These are phyloP conservation scores for Enteromius fasciolatus DNA, from an alignment of 2,797 vertebrate species.

Conservation along the genomic window DNA sequence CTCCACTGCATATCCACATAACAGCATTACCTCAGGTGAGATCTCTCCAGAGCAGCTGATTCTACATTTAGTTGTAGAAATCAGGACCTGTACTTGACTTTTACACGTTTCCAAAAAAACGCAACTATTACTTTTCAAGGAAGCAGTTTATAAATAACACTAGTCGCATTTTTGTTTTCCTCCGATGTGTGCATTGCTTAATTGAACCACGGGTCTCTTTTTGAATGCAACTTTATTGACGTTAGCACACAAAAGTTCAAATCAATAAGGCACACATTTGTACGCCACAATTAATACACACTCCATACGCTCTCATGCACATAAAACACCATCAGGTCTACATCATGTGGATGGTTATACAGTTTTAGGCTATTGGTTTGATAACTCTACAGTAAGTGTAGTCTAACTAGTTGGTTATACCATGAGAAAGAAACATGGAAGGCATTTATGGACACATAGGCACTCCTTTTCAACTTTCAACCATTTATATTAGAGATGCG, in stretches of 20 bases:
- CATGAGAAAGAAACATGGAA: slow-evolving; percentile 62
- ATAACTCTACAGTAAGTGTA: slow-evolving; percentile 65
- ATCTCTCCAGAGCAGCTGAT: slow-evolving; percentile 80
- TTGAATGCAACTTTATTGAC: slow-evolving; percentile 68
- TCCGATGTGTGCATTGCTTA: slow-evolving; percentile 55
- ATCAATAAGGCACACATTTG: slow-evolving; percentile 60
- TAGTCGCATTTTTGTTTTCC: slow-evolving; percentile 35
- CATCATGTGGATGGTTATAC: slow-evolving; percentile 68
- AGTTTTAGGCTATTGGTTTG: slow-evolving; percentile 69
- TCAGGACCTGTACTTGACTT: slow-evolving; percentile 74
- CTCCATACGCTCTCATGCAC: slow-evolving; percentile 36
- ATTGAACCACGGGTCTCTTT: slow-evolving; percentile 70
- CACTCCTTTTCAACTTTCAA: slow-evolving; percentile 29
- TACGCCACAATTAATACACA: slow-evolving; percentile 43
- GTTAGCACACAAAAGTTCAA: slow-evolving; percentile 69
- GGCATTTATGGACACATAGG: slow-evolving; percentile 59
- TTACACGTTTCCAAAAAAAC: slow-evolving; percentile 64
- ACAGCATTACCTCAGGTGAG: slow-evolving; percentile 82
- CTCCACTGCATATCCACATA: slow-evolving; percentile 75
- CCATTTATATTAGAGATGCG: background rate
- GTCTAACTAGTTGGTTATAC: slow-evolving; percentile 69
- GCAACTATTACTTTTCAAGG: slow-evolving; percentile 60
- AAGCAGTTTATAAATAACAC: slow-evolving; percentile 66
- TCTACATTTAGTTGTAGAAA: slow-evolving; percentile 73
- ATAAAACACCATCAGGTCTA: slow-evolving; percentile 26